phyloP scores from a whole-genome alignment of 1,140 invertebrate species.

The Drosophila sturtevanti region DNA sequence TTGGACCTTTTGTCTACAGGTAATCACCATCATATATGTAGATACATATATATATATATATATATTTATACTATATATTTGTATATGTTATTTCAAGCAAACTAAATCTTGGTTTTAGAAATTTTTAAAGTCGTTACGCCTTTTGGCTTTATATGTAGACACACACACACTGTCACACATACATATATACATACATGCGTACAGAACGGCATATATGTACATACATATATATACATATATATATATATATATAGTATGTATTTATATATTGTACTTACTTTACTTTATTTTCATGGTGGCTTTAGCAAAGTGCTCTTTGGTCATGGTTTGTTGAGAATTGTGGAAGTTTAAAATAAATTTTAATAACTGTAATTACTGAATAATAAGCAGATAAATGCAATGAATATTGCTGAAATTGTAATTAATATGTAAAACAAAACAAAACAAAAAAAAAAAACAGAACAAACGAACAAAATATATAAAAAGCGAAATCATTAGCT shows the following conservation, averaged over 20 bases:
- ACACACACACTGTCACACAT: background rate
- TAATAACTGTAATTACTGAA: conserved; percentile 67
- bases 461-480: background rate
- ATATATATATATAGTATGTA: conserved; percentile 24
- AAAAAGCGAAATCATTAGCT: background rate
- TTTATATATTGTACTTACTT: conserved; percentile 10
- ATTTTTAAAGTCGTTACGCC: conserved; percentile 50
- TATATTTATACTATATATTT: background rate
- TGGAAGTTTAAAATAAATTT: conserved; percentile 39
- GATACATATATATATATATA: background rate
- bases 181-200: background rate
- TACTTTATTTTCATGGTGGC: conserved; percentile 47
- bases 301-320: conserved; percentile 46
- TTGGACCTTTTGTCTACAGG: conserved; percentile 94
- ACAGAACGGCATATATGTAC: background rate
- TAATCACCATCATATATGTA: conserved; percentile 82
- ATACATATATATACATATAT: background rate
- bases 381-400: conserved; percentile 44
- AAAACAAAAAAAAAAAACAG: background rate
- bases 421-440: background rate
- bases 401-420: conserved; percentile 25
- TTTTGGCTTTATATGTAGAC: conserved; percentile 36
- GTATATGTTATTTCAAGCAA: background rate
- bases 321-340: conserved; percentile 58
- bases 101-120: conserved; percentile 31